Evolutionary conservation across 2,888 invertebrate genomes (phyloP).

Genomic region (Ophioninae sp.): DNA sequence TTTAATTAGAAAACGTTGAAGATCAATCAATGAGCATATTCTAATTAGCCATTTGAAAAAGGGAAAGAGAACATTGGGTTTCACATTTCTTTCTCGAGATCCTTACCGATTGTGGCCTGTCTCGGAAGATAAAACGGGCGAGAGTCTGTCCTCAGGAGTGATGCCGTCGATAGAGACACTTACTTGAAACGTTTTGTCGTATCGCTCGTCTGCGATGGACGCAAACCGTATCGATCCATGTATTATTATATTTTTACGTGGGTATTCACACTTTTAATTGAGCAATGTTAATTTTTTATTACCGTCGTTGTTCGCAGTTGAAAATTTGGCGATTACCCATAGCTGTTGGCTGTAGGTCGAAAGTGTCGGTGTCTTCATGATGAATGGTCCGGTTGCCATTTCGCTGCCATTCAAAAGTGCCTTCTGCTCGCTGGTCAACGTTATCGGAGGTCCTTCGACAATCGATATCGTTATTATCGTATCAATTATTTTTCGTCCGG

Average conservation of each 20-base stretch:
- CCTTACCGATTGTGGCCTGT: constrained; percentile 88
- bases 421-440: constrained; percentile 85
- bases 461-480: constrained; percentile 19
- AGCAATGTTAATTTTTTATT: constrained; percentile 61
- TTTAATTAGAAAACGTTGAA: no score
- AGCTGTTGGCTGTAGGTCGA: constrained; percentile 96
- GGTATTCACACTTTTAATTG: neutral
- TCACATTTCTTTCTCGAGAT: constrained; percentile 1
- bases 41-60: neutral
- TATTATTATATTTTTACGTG: neutral
- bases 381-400: constrained; percentile 91
- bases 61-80: neutral
- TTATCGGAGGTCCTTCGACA: constrained; percentile 88
- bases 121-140: constrained; percentile 85
- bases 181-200: constrained; percentile 94
- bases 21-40: neutral
- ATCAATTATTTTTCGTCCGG: neutral
- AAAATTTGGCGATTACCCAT: constrained; percentile 94
- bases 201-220: constrained; percentile 89
- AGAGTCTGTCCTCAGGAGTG: constrained; percentile 88
- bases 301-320: constrained; percentile 93
- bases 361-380: constrained; percentile 91
- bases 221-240: constrained; percentile 24
- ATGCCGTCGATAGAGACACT: constrained; percentile 92
- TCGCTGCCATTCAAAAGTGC: constrained; percentile 84